Conservation (phyloP, 2,797 vertebrate genomes). For the Xyrichtys novacula region DNA sequence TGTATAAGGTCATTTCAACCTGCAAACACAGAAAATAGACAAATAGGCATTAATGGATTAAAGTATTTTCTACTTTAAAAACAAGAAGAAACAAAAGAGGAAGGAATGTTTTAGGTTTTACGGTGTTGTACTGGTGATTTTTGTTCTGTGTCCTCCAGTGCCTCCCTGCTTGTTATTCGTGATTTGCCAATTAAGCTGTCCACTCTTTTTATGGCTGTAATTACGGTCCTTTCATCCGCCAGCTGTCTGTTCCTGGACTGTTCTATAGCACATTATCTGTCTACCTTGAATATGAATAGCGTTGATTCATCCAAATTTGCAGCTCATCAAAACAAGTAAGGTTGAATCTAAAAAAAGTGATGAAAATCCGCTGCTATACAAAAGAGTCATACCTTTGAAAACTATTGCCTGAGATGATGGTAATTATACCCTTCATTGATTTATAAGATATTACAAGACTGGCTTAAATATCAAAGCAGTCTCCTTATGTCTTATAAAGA, state of each 20-base stretch:
- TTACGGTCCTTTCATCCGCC: constrained; percentile 74
- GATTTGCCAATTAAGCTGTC: constrained; percentile 79
- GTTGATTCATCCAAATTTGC: constrained; percentile 37
- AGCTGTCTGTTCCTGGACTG: constrained; percentile 63
- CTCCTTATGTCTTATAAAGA: no score
- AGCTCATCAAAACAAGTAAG: constrained; percentile 15
- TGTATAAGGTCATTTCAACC: not conserved
- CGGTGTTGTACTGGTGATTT: constrained; percentile 34
- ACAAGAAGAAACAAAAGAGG: not conserved
- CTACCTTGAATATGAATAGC: constrained; percentile 39
- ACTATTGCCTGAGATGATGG: not conserved
- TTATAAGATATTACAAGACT: not conserved
- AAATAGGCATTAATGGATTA: no score
- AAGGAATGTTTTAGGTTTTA: not conserved
- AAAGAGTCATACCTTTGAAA: not conserved
- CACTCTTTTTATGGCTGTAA: constrained; percentile 72
- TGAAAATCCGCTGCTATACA: not conserved
- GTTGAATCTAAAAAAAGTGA: constrained; percentile 3
- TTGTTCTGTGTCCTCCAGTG: constrained; percentile 56
- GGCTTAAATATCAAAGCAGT: not conserved
- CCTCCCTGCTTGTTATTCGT: constrained; percentile 69
- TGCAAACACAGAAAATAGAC: not conserved
- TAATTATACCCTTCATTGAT: not conserved
- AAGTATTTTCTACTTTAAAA: not conserved
- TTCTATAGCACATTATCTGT: constrained; percentile 42